Base-by-base conservation (phyloP, 2,888 invertebrate genomes). In the Zootermopsis nevadensis region DNA sequence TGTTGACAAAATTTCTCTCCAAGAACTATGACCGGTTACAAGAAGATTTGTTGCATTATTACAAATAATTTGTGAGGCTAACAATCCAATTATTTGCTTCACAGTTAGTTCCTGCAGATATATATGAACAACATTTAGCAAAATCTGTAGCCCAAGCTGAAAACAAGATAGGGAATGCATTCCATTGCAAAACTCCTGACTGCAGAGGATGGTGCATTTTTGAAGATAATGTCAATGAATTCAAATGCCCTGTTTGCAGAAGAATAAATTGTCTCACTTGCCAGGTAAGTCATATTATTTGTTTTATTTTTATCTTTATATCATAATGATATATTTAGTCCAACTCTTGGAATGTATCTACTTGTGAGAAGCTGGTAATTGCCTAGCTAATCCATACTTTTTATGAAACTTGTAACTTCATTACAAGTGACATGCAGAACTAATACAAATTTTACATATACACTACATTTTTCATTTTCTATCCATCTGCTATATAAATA, bases 121-220 rank as follows among this genome's bases (percentile, higher is more conserved):
- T 95, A 24, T 97, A 95, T 88, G 95, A 97, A 87, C 93, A 94
- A 85, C 95, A 96, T 91, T 90, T 97, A 84, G 94, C 95, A 8
- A 93, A 95, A 87, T 95, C 97, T 0, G 91, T 98, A 83, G 92
- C 94, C 38, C 93, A 94, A 85, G 97, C 97, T 0, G 97, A 97
- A 89, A 94, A 93, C 86, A 95, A 94, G 69, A 93, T 94, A 55
- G 93, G 94, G 86, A 92, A 93, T 87, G 94, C 97, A 22, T 97
- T 97, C 89, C 97, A 97, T 88, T 98, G 98, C 89, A 96, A 97
- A 89, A 96, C 97, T 0, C 93, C 95, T 0, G 96, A 98, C 89
- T 98, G 98, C 88, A 92, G 91, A 76, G 97, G 97, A 4, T 98
- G 97, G 97, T 97, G 97, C 87, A 93, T 96, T 85, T 96, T 94